Percentiles rank a stretch among this genome's conserved stretches.
phyloP scores from a whole-genome alignment of 2,113 vertebrate species.

The Solea senegalensis region DNA sequence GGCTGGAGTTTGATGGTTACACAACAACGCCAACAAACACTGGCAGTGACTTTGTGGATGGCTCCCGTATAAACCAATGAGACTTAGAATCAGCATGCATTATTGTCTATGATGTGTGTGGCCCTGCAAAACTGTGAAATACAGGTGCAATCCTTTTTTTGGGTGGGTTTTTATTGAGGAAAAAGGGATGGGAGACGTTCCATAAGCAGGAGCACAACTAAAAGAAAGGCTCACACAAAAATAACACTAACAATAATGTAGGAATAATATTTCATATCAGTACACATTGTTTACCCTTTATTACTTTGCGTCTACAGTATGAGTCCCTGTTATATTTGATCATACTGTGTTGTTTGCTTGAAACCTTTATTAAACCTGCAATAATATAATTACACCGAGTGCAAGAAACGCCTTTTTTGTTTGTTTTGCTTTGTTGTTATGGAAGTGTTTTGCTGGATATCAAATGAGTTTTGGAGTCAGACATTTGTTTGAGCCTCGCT shows the following conservation, averaged over 20 bases:
- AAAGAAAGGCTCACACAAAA: neutral
- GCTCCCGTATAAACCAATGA: too few species aligned
- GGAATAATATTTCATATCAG: neutral
- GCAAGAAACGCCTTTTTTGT: neutral
- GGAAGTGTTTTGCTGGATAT: constrained; percentile 35
- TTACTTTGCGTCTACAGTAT: neutral
- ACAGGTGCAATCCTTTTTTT: too few species aligned
- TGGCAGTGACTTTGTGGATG: too few species aligned
- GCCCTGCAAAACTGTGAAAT: too few species aligned
- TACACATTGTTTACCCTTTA: too few species aligned
- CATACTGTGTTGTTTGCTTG: neutral
- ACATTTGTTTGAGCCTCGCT: constrained; percentile 40
- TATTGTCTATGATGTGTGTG: too few species aligned
- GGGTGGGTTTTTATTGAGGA: too few species aligned
- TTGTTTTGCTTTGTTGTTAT: constrained; percentile 9
- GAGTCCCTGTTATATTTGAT: constrained; percentile 1
- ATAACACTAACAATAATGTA: neutral
- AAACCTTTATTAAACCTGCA: constrained; percentile 17
- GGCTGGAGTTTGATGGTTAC: too few species aligned
- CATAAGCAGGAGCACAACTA: too few species aligned
- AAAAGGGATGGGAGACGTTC: too few species aligned
- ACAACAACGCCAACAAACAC: too few species aligned
- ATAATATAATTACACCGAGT: neutral
- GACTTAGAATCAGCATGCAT: too few species aligned
- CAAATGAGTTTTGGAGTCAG: constrained; percentile 50